These are phyloP conservation scores for Leptinotarsa tumamoca DNA, from an alignment of 2,888 invertebrate species.

Conservation along the genomic window DNA sequence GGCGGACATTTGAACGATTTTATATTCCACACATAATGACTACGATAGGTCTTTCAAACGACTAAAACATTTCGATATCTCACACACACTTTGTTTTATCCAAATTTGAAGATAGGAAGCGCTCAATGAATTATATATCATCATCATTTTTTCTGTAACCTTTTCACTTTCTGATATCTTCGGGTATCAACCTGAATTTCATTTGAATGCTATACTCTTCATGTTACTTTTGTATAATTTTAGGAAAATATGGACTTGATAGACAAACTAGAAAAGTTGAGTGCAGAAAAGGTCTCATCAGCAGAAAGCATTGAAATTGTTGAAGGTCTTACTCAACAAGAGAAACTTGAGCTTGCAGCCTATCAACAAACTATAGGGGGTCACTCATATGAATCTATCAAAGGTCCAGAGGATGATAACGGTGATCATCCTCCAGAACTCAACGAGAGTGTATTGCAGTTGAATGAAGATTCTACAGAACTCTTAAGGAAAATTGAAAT, in stretches of 20 bases:
- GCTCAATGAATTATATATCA: no score
- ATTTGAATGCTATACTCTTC: no score
- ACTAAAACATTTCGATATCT: no score
- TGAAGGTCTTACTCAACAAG: slow-evolving; percentile 77
- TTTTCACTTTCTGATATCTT: no score
- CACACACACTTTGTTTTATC: no score
- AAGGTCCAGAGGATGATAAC: slow-evolving; percentile 47
- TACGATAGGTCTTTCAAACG: no score
- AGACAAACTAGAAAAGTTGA: slow-evolving; percentile 79
- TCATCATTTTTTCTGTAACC: no score
- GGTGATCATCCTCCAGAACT: slow-evolving; percentile 64
- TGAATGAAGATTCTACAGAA: slow-evolving; percentile 76
- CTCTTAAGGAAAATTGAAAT: slow-evolving; percentile 76
- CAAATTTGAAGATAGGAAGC: no score
- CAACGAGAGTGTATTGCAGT: slow-evolving; percentile 71
- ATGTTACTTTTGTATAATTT: slow-evolving; percentile 22
- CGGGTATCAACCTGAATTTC: no score
- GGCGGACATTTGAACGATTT: no score
- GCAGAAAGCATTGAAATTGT: slow-evolving; percentile 83
- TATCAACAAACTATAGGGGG: slow-evolving; percentile 71
- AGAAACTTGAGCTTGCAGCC: slow-evolving; percentile 77
- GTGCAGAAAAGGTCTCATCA: slow-evolving; percentile 78
- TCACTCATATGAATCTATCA: slow-evolving; percentile 49
- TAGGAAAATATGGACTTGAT: slow-evolving; percentile 81
- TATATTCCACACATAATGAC: no score